These are phyloP conservation scores for Perccottus glenii DNA, from an alignment of 2,113 vertebrate species.

Conservation along the genomic window DNA sequence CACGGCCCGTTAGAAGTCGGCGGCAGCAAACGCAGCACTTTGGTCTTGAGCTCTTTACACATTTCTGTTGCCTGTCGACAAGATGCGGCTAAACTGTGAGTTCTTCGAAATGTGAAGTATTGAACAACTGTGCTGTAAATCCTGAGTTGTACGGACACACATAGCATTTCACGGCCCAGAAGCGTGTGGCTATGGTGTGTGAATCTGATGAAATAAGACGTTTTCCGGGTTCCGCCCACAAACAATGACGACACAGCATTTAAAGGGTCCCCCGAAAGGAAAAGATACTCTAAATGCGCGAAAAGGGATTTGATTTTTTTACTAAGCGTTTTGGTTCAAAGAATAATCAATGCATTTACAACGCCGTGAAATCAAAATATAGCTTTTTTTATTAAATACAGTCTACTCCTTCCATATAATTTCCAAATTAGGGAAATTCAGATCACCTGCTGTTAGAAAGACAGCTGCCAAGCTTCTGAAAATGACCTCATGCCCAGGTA, in stretches of 20 bases:
- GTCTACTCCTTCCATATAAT: not conserved
- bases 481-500: conserved; percentile 59
- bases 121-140: conserved; percentile 22
- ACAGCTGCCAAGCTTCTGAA: not conserved
- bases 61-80: conserved; percentile 34
- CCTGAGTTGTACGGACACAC: not conserved
- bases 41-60: conserved; percentile 75
- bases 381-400: too few relatives aligned
- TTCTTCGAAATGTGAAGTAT: not conserved
- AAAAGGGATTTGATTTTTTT: too few relatives aligned
- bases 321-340: too few relatives aligned
- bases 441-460: conserved; percentile 39
- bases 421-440: conserved; percentile 20
- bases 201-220: conserved; percentile 12
- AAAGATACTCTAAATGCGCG: too few relatives aligned
- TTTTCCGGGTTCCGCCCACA: conserved; percentile 70
- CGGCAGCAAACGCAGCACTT: conserved; percentile 61
- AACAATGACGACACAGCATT: conserved; percentile 23
- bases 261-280: conserved; percentile 48
- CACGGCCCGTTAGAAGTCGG: conserved; percentile 41
- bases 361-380: too few relatives aligned
- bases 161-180: not conserved
- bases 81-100: conserved; percentile 14
- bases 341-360: too few relatives aligned
- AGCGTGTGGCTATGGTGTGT: conserved; percentile 23